Conservation (phyloP, 53 echinoderm and acorn worm species). For the Crossaster papposus region DNA sequence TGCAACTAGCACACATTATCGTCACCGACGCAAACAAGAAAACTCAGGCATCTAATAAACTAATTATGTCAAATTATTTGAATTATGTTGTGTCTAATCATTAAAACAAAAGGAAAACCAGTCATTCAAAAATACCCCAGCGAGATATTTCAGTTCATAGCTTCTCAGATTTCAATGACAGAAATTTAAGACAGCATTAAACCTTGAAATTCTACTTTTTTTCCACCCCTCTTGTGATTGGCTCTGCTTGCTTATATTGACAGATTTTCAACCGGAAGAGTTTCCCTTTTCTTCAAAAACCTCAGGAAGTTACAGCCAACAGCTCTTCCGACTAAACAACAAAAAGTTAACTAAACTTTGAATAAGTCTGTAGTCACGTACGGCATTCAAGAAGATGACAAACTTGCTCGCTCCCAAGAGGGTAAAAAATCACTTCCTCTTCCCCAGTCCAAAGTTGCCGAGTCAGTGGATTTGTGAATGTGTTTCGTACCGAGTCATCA, state of each 20-base stretch:
- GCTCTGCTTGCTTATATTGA: too few relatives aligned
- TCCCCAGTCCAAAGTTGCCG: not conserved
- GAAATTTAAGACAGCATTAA: not conserved
- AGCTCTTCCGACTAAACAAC: too few relatives aligned
- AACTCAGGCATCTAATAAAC: not conserved
- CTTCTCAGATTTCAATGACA: not conserved
- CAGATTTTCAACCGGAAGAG: too few relatives aligned
- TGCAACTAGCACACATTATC: not conserved
- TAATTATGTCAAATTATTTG: not conserved
- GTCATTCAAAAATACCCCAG: constrained; percentile 34
- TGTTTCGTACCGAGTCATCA: not conserved
- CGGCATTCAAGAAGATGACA: not conserved
- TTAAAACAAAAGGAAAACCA: constrained; percentile 35
- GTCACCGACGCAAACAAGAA: not conserved
- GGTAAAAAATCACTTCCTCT: not conserved
- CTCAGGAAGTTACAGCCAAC: too few relatives aligned
- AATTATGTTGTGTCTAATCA: not conserved
- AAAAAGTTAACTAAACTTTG: too few relatives aligned
- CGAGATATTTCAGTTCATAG: constrained; percentile 36
- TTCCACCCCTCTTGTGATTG: too few relatives aligned
- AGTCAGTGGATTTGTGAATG: not conserved
- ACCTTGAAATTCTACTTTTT: not conserved
- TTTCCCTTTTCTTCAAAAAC: not conserved
- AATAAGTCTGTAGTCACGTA: too few relatives aligned
- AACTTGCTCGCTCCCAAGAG: not conserved